These are phyloP conservation scores for Lacerta viridis DNA, from an alignment of 2,797 vertebrate genomes.

Conservation along the genomic window DNA sequence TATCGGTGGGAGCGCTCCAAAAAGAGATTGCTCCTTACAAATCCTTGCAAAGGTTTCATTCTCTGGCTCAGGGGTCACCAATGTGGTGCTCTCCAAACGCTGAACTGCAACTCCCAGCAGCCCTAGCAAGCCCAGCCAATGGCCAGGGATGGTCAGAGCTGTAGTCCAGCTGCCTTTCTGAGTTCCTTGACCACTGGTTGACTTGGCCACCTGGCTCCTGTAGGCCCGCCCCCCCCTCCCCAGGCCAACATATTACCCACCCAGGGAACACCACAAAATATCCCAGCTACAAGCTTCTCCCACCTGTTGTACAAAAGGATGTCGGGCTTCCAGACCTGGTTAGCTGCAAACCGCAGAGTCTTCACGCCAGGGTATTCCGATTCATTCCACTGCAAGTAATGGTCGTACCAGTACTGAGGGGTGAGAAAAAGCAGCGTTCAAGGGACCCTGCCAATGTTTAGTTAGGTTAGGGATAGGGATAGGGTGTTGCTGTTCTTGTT, in stretches of 20 bases:
- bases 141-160: no score
- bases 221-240: no score
- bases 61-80: neutral
- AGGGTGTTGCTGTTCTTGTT: neutral
- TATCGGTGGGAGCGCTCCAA: no score
- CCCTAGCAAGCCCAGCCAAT: no score
- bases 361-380: slow-evolving; percentile 85
- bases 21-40: no score
- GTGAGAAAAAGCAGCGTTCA: neutral
- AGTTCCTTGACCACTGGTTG: no score
- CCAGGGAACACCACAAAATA: neutral
- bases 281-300: neutral
- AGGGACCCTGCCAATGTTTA: neutral
- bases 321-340: slow-evolving; percentile 87
- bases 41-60: neutral
- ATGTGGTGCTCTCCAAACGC: no score
- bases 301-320: slow-evolving; percentile 91
- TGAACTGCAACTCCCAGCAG: no score
- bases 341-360: slow-evolving; percentile 86
- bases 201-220: no score
- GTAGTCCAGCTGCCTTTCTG: no score
- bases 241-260: no score
- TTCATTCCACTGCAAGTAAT: slow-evolving; percentile 86
- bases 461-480: no score
- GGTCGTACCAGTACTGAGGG: slow-evolving; percentile 84